A percentile compares a stretch with the other conserved stretches of the same genome.
phyloP scores from a whole-genome alignment of 2,888 invertebrate species.

The Clepsis dumicolana region DNA sequence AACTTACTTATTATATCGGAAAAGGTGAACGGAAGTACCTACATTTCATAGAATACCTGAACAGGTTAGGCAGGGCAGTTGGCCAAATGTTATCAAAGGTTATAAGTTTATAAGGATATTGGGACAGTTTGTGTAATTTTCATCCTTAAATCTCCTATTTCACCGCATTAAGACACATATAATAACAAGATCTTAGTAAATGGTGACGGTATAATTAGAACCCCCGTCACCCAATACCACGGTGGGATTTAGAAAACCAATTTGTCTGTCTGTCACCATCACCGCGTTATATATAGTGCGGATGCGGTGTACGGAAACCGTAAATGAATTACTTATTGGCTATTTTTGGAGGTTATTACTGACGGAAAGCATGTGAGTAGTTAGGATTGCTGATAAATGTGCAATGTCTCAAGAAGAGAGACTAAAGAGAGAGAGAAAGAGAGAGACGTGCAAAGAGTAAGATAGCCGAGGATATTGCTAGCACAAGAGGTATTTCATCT shows the following conservation, averaged over 20 bases:
- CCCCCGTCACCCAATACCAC: slow-evolving; percentile 42
- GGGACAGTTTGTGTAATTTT: background rate
- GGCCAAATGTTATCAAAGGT: too few relatives aligned
- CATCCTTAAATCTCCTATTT: slow-evolving; percentile 42
- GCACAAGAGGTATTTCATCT: too few relatives aligned
- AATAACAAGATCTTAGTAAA: slow-evolving; percentile 31
- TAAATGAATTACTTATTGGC: slow-evolving; percentile 8
- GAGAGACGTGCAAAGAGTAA: too few relatives aligned
- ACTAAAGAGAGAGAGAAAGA: too few relatives aligned
- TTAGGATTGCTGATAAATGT: background rate
- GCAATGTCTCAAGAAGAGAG: background rate
- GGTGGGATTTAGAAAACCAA: slow-evolving; percentile 70
- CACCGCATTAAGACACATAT: slow-evolving; percentile 53
- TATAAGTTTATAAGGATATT: background rate
- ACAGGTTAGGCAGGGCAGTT: too few relatives aligned
- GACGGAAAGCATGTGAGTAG: background rate
- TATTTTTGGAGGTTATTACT: slow-evolving; percentile 30
- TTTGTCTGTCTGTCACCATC: slow-evolving; percentile 81
- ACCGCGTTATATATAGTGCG: slow-evolving; percentile 66
- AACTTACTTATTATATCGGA: too few relatives aligned
- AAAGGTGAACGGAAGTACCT: too few relatives aligned
- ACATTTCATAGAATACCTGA: too few relatives aligned
- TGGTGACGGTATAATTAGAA: slow-evolving; percentile 32
- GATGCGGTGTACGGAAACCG: slow-evolving; percentile 31
- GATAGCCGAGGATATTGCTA: too few relatives aligned